phyloP scores from a whole-genome alignment of 1,140 invertebrate genomes.

The Drosophila micromelanica region DNA sequence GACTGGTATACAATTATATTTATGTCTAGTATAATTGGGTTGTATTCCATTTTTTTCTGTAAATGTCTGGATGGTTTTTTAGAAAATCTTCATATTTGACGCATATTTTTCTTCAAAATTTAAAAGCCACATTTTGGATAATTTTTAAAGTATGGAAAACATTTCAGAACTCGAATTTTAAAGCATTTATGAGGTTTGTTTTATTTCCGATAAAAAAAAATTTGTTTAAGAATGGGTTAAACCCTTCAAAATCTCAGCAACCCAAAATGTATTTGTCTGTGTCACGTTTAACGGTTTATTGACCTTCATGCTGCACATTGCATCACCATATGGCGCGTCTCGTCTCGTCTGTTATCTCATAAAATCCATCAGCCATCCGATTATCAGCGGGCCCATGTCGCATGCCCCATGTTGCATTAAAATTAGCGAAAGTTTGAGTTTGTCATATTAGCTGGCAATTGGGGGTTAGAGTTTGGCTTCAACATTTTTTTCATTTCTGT shows the following conservation, averaged over 20 bases:
- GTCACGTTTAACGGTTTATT: conserved; percentile 9
- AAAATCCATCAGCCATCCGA: conserved; percentile 7
- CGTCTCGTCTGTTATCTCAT: conserved; percentile 11
- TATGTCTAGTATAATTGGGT: too few species aligned
- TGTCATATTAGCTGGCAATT: not conserved
- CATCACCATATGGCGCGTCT: conserved; percentile 6
- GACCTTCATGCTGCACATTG: conserved; percentile 16
- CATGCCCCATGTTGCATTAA: conserved; percentile 6
- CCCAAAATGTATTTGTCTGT: conserved; percentile 3
- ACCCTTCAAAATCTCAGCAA: not conserved
- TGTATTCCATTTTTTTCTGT: too few species aligned
- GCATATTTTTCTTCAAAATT: too few species aligned
- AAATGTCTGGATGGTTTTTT: too few species aligned
- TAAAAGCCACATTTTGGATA: too few species aligned
- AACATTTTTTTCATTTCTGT: conserved; percentile 1
- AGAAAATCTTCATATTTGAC: too few species aligned
- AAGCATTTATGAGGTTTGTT: too few species aligned
- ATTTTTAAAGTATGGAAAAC: too few species aligned
- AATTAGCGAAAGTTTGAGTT: conserved; percentile 10
- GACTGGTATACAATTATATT: too few species aligned
- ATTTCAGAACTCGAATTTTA: too few species aligned
- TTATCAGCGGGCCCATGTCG: conserved; percentile 1
- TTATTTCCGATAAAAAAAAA: not conserved
- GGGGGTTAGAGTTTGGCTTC: not conserved
- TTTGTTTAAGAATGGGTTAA: not conserved